A percentile compares a stretch with the other conserved stretches of the same genome.
These are phyloP conservation scores for Polietes domitor DNA, from an alignment of 2,888 invertebrate species.

Conservation along the genomic window DNA sequence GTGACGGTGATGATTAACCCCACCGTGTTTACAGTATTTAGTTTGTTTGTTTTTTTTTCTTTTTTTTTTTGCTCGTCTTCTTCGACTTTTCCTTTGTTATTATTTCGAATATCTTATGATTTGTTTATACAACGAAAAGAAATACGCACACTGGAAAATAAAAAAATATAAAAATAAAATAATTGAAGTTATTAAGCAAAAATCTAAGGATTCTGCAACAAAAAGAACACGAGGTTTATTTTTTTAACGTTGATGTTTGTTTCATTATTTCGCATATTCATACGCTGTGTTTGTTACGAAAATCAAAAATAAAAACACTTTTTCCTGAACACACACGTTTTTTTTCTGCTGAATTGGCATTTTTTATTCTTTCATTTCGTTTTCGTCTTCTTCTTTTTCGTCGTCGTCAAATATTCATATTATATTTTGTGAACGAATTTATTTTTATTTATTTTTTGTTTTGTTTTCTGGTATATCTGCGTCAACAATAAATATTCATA, in stretches of 20 bases:
- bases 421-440: not conserved
- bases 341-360: constrained; percentile 51
- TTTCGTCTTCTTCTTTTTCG: constrained; percentile 23
- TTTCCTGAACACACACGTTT: constrained; percentile 23
- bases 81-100: no score
- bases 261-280: not conserved
- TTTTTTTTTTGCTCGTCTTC: no score
- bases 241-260: not conserved
- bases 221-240: not conserved
- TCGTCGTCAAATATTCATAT: constrained; percentile 3
- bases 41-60: not conserved
- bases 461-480: not conserved
- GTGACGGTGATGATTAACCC: not conserved
- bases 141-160: constrained; percentile 1
- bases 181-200: not conserved
- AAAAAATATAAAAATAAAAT: not conserved
- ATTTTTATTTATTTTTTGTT: constrained; percentile 16
- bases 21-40: not conserved
- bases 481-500: constrained; percentile 24
- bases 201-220: not conserved
- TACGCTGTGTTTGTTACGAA: constrained; percentile 8
- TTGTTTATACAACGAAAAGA: constrained; percentile 12
- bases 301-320: not conserved
- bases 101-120: not conserved
- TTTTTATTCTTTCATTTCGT: constrained; percentile 16